Percentiles rank a stretch among this genome's conserved stretches.
phyloP scores from a whole-genome alignment of 2,113 vertebrate species.

The Synodontis membranacea region DNA sequence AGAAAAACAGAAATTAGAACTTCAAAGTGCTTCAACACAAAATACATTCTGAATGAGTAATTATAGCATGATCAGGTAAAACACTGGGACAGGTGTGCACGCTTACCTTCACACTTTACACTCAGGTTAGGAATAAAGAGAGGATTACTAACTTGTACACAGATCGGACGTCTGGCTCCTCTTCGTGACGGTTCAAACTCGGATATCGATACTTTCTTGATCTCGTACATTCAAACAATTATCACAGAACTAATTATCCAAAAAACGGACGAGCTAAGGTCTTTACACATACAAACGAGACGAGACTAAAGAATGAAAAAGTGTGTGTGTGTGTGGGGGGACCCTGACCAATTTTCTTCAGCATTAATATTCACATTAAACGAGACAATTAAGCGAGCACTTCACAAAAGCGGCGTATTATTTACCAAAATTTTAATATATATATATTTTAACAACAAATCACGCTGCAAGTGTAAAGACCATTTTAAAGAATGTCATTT shows the following conservation, averaged over 20 bases:
- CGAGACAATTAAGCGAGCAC: too few species aligned
- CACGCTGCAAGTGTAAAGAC: too few species aligned
- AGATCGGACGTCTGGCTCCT: slow-evolving; percentile 4
- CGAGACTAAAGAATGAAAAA: too few species aligned
- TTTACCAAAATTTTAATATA: too few species aligned
- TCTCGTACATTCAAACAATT: not conserved
- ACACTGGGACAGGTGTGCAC: not conserved
- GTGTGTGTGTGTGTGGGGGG: too few species aligned
- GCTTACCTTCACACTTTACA: slow-evolving; percentile 29
- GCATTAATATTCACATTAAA: too few species aligned
- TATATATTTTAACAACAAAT: too few species aligned
- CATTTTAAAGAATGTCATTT: too few species aligned
- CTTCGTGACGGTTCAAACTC: not conserved
- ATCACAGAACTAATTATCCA: not conserved
- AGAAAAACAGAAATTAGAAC: not conserved
- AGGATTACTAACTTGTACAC: slow-evolving; percentile 23
- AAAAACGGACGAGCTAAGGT: not conserved
- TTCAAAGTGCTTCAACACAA: slow-evolving; percentile 6
- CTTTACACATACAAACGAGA: too few species aligned
- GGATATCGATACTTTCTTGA: not conserved
- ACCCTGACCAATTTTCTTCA: too few species aligned
- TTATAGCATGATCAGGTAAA: not conserved
- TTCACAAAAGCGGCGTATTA: too few species aligned
- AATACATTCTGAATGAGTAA: not conserved
- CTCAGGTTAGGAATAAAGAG: not conserved